Percentiles rank a stretch among this genome's conserved stretches.
These are phyloP conservation scores for Coturnix japonica DNA, from an alignment of 2,113 vertebrate species.

Conservation along the genomic window DNA sequence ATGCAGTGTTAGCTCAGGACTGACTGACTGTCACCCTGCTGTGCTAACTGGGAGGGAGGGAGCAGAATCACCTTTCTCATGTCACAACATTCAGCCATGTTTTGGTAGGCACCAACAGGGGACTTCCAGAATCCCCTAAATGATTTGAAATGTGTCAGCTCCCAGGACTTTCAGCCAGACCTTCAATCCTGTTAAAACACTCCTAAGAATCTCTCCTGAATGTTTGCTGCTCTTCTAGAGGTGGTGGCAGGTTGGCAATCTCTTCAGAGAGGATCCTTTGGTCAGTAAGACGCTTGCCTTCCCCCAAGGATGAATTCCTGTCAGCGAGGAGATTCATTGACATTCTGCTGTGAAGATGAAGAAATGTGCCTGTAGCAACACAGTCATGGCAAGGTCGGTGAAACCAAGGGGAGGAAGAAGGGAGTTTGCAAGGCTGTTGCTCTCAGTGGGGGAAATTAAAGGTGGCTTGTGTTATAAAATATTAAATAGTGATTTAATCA, in stretches of 20 bases:
- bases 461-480: slow-evolving; percentile 77
- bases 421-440: slow-evolving; percentile 23
- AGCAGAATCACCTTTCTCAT: neutral
- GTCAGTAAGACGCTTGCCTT: neutral
- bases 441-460: slow-evolving; percentile 65
- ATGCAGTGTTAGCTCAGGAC: too few relatives aligned
- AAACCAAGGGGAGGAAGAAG: slow-evolving; percentile 8
- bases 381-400: slow-evolving; percentile 19
- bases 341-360: slow-evolving; percentile 33
- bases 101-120: neutral
- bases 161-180: neutral
- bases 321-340: slow-evolving; percentile 37
- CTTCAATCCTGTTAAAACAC: neutral
- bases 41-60: neutral
- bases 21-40: neutral
- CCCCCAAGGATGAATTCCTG: neutral
- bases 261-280: neutral
- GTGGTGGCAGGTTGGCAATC: neutral
- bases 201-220: neutral
- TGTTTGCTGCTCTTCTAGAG: neutral
- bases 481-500: slow-evolving; percentile 81
- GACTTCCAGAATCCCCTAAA: neutral
- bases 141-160: neutral
- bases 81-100: neutral
- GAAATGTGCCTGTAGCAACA: slow-evolving; percentile 10